Evolutionary conservation across 1,140 invertebrate genomes (phyloP).

Genomic region (Lepidurus apus): DNA sequence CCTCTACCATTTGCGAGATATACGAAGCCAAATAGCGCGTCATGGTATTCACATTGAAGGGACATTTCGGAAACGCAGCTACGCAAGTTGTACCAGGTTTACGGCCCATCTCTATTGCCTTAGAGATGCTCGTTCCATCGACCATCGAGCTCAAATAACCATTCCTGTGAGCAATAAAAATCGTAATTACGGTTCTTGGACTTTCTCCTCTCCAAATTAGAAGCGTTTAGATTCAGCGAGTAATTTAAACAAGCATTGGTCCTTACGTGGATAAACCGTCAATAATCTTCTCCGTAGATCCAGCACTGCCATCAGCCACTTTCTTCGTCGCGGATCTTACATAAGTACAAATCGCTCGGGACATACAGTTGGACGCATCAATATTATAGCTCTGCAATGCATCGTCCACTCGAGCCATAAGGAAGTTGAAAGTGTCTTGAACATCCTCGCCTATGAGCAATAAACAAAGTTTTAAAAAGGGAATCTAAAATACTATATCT

Average conservation of each 20-base stretch:
- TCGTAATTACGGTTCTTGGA: not conserved
- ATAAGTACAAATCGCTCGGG: conserved; percentile 68
- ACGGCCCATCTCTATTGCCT: conserved; percentile 63
- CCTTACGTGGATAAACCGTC: conserved; percentile 53
- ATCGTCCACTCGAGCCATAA: conserved; percentile 59
- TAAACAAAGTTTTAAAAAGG: not conserved
- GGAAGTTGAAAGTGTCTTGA: not conserved
- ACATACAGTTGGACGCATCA: conserved; percentile 69
- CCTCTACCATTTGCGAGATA: not conserved
- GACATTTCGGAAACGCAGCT: conserved; percentile 55
- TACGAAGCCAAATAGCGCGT: conserved; percentile 9
- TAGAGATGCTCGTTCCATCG: conserved; percentile 67
- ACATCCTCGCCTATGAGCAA: conserved; percentile 21
- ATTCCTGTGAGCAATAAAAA: conserved; percentile 49
- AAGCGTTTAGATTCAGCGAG: too few species aligned
- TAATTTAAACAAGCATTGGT: not conserved
- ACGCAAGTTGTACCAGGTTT: conserved; percentile 54
- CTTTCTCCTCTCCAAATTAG: too few species aligned
- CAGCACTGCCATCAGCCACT: conserved; percentile 39
- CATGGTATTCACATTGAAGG: conserved; percentile 47
- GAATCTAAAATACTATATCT: not conserved
- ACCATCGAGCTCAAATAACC: conserved; percentile 57
- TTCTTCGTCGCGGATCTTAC: conserved; percentile 55
- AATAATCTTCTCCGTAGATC: conserved; percentile 50
- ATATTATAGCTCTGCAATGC: conserved; percentile 64